Evolutionary conservation across 2,113 vertebrate genomes (phyloP).

Genomic region (Struthio camelus): DNA sequence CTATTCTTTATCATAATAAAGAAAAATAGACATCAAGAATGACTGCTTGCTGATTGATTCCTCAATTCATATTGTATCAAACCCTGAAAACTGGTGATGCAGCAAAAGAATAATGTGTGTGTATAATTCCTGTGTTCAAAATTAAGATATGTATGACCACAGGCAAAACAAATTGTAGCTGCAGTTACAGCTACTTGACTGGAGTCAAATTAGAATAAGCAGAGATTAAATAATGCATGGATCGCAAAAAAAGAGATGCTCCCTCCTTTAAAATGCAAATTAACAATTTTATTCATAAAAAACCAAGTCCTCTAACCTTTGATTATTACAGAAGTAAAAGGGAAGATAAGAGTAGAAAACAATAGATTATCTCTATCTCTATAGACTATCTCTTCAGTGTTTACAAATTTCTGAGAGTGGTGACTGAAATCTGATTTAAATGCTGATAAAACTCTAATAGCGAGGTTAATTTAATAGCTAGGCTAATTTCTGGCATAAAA

Average conservation of each 20-base stretch:
- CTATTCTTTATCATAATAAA: neutral
- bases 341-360: neutral
- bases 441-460: neutral
- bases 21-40: neutral
- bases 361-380: neutral
- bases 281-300: neutral
- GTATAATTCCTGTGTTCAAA: neutral
- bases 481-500: neutral
- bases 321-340: neutral
- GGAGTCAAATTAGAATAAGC: neutral
- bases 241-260: neutral
- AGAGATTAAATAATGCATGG: neutral
- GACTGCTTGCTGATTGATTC: neutral
- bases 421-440: neutral
- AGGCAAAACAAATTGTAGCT: neutral
- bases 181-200: neutral
- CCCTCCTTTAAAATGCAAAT: neutral
- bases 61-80: neutral
- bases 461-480: neutral
- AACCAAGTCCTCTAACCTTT: neutral
- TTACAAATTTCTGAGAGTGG: neutral
- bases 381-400: neutral
- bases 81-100: neutral
- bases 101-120: neutral
- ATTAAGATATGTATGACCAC: neutral